phyloP scores from a whole-genome alignment of 2,888 invertebrate genomes.

The Nysson spinosus region DNA sequence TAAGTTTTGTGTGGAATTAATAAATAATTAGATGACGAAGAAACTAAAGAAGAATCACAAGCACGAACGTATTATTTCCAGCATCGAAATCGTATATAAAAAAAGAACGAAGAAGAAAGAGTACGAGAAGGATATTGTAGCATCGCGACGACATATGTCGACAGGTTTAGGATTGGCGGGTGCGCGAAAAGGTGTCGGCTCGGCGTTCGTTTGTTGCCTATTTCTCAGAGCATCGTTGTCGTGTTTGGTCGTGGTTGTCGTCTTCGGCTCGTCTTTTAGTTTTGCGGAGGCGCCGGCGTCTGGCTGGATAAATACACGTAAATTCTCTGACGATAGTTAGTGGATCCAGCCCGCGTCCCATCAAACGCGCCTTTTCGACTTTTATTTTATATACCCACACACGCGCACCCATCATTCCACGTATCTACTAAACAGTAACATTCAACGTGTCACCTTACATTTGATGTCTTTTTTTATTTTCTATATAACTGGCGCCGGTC shows the following conservation, averaged over 20 bases:
- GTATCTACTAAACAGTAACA: neutral
- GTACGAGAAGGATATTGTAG: slow-evolving; percentile 42
- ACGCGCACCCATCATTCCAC: slow-evolving; percentile 1
- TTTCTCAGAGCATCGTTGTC: slow-evolving; percentile 14
- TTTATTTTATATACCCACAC: slow-evolving; percentile 26
- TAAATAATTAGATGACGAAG: too few relatives aligned
- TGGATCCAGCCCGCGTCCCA: slow-evolving; percentile 54
- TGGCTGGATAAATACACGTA: slow-evolving; percentile 63
- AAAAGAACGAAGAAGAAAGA: slow-evolving; percentile 25
- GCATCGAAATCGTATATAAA: slow-evolving; percentile 23
- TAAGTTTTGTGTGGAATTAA: too few relatives aligned
- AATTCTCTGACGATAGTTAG: slow-evolving; percentile 56
- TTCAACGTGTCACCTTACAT: slow-evolving; percentile 20
- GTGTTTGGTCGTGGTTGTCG: slow-evolving; percentile 11
- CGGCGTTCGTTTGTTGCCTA: slow-evolving; percentile 34
- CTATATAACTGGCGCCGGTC: slow-evolving; percentile 32
- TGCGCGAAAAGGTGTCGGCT: slow-evolving; percentile 41
- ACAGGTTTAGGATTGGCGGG: slow-evolving; percentile 60
- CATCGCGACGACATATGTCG: slow-evolving; percentile 46
- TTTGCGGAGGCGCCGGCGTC: slow-evolving; percentile 57
- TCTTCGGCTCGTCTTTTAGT: slow-evolving; percentile 30
- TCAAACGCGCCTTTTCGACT: slow-evolving; percentile 36
- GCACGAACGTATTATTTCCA: slow-evolving; percentile 54
- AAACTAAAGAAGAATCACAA: slow-evolving; percentile 20
- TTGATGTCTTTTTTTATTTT: slow-evolving; percentile 18